Evolutionary conservation across 2,888 invertebrate genomes (phyloP), one percentile per base, ranked within the genome.

Genomic region (Drosophila picticornis): DNA sequence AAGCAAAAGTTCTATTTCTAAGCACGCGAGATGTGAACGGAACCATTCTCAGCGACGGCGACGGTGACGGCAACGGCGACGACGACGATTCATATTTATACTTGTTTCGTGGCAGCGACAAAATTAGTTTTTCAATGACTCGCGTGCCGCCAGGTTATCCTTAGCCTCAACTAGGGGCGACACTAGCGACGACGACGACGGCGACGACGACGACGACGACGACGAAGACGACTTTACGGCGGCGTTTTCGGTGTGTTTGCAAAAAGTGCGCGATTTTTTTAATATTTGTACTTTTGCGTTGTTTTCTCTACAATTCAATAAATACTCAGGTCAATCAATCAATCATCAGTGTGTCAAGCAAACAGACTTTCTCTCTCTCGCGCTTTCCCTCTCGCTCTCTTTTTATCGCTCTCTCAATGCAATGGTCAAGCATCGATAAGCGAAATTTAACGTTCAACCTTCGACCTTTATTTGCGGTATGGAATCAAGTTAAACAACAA

Each of bases 121-220:
- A 91, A 91, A 91, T 92, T 92, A 92, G 92, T 92, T 93, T 91
- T 91, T 88, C 92, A 91, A 91, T 90, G 91, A 87, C 92, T 88
- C 88, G 92, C 91, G 90, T 80, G 83, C 83, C 83, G 88, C 88
- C 80, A 92, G 75, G 87, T 88, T 86, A 79, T 87, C 76, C 62
- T 69, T 79, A 75, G 81, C 51, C 77, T 50, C 13, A 59, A 60
- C 52, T 63, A 53, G 63, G 48, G 16, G 25, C 48, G 55, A 36
- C 25, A 32, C n/a, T 32, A 53, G 46, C 53, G n/a, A 36, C 58
- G 25, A 40, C 61, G 32, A 22, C 22, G 5, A 25, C 48, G 25
- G 22, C 22, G 22, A 2, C 25, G 13, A 48, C 43, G n/a, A n/a
- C 53, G n/a, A 36, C 58, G 25, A 40, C 61, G 32, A 22, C 22